Evolutionary conservation across 2,797 vertebrate genomes (phyloP).

Genomic region (Melanogrammus aeglefinus): DNA sequence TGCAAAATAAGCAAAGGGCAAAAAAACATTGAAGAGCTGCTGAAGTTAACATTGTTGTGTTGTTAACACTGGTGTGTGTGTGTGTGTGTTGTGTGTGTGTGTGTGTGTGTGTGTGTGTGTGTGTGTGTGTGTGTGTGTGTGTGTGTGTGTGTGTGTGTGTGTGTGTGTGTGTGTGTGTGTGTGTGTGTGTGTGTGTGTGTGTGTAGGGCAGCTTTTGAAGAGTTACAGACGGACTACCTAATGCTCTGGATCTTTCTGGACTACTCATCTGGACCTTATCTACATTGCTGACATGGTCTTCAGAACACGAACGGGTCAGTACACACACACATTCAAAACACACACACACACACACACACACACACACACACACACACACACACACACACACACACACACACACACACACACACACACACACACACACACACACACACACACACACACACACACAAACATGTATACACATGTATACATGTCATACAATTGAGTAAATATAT

Average conservation of each 20-base stretch:
- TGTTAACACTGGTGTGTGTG: neutral
- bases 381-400: too few species aligned
- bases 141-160: constrained; percentile 25
- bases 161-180: constrained; percentile 26
- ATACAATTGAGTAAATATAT: too few species aligned
- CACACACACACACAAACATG: constrained; percentile 1
- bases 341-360: constrained; percentile 3
- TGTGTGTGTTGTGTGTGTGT: constrained; percentile 36
- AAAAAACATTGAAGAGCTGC: neutral
- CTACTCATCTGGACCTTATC: constrained; percentile 76
- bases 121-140: constrained; percentile 31
- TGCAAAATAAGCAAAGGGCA: neutral
- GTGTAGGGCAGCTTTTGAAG: constrained; percentile 90
- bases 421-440: constrained; percentile 4
- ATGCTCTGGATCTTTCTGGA: constrained; percentile 82
- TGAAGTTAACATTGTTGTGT: neutral
- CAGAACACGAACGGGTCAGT: constrained; percentile 87
- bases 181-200: constrained; percentile 6
- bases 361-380: neutral
- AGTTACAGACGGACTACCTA: constrained; percentile 86
- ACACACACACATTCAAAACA: neutral
- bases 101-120: constrained; percentile 25
- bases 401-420: neutral
- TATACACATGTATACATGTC: neutral
- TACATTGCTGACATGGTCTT: constrained; percentile 90